Base-by-base conservation (phyloP, 2,888 invertebrate species). In the Dorcus hopei region DNA sequence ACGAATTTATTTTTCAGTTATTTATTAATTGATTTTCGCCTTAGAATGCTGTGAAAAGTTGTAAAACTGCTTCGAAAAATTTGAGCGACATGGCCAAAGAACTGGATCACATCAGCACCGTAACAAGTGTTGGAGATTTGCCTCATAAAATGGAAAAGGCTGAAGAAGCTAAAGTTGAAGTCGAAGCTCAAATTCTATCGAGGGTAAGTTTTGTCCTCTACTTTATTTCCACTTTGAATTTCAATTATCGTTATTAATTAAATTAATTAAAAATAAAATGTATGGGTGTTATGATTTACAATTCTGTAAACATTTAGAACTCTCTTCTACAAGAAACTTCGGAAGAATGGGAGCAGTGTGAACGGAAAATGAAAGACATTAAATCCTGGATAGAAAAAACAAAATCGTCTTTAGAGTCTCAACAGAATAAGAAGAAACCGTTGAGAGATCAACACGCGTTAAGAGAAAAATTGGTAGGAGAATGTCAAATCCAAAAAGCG, bases 331-430 rank as follows among this genome's bases (percentile, higher is more conserved):
- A 93, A 83, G 96, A 96, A 80, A 88, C 94, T 53, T 89, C 91
- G 49, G 95, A 95, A 76, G 95, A 96, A 81, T 96, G 96, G 93
- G 95, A 95, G 76, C 92, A 96, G 78, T 96, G 95, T 79, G 95
- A 96, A 79, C 90, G 87, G 77, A 96, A 97, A 78, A 85, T 96
- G 77, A 91, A 92, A 77, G 95, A 96, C 69, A 91, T 93, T 48
- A 88, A 87, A 61, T 83, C 84, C 65, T 97, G 95, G 95, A 86
- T 95, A 68, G 95, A 95, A 61, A 94, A 94, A 72, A 89, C 94
- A 7, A 83, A 86, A 65, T 85, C 87, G 65, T 83, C 86, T 51
- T 77, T 95, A 49, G 93, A 93, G 57, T 87, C 91, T 39, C 86
- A 90, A 11, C 91, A 91, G 68, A 90, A 89, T 69, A 90, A 90